phyloP scores from a whole-genome alignment of 2,888 invertebrate species.

The Odontomyia ornata region DNA sequence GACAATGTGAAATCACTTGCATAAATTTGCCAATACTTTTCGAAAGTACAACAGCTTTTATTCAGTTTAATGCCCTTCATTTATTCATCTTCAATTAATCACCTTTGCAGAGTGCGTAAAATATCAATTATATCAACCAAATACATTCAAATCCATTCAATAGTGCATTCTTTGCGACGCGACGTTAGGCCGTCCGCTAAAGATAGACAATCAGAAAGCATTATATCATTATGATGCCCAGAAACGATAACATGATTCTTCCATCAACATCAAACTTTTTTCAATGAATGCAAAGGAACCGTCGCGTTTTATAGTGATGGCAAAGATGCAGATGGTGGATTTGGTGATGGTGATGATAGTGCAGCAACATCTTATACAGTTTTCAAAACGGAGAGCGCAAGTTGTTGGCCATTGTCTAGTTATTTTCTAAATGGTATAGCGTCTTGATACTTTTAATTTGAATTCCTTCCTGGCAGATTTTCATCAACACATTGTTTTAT shows the following conservation, averaged over 20 bases:
- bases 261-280: constrained; percentile 4
- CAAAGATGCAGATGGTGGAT: no score
- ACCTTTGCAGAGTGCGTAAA: constrained; percentile 10
- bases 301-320: no score
- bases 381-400: constrained; percentile 10
- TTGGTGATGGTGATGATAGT: no score
- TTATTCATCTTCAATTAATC: constrained; percentile 10
- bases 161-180: background rate
- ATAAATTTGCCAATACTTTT: background rate
- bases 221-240: constrained; percentile 17
- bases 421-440: constrained; percentile 30
- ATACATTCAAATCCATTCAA: background rate
- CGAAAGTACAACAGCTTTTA: background rate
- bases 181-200: background rate
- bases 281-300: background rate
- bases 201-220: constrained; percentile 16
- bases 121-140: constrained; percentile 11
- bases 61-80: background rate
- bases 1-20: background rate
- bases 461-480: constrained; percentile 14
- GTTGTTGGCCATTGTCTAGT: constrained; percentile 38
- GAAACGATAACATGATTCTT: constrained; percentile 36
- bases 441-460: constrained; percentile 29
- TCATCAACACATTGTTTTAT: constrained; percentile 31
- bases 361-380: constrained; percentile 14